Evolutionary conservation across 2,888 invertebrate species (phyloP).

Genomic region (Apamea crenata): DNA sequence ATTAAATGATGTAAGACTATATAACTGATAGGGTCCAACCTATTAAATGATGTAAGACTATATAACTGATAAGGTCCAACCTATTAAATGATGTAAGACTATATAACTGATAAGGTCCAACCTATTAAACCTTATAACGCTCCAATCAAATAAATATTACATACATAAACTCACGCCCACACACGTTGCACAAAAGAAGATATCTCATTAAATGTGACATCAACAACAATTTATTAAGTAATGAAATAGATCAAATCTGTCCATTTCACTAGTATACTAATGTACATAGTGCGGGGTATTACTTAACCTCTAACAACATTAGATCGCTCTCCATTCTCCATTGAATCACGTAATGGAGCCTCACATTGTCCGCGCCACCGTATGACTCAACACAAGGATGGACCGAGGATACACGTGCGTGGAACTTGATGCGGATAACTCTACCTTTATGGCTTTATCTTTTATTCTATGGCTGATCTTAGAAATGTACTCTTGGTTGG

Average conservation of each 20-base stretch:
- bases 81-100: background rate
- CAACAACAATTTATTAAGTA: slow-evolving; percentile 52
- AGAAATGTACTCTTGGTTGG: background rate
- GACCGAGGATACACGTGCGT: background rate
- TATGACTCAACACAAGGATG: background rate
- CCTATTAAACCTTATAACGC: too few species aligned
- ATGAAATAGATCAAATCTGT: slow-evolving; percentile 50
- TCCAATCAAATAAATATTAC: background rate
- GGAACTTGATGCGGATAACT: background rate
- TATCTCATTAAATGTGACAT: slow-evolving; percentile 11
- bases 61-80: too few species aligned
- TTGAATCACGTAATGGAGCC: slow-evolving; percentile 68
- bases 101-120: too few species aligned
- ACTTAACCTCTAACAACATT: slow-evolving; percentile 42
- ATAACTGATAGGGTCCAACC: too few species aligned
- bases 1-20: too few species aligned
- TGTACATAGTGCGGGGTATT: slow-evolving; percentile 15
- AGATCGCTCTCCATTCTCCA: slow-evolving; percentile 25
- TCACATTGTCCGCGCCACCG: slow-evolving; percentile 44
- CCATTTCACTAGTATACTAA: slow-evolving; percentile 4
- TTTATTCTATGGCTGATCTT: background rate
- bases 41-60: too few species aligned
- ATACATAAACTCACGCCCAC: background rate
- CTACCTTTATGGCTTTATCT: background rate
- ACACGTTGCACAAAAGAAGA: slow-evolving; percentile 13